Percentiles rank a stretch among this genome's conserved stretches.
These are phyloP conservation scores for Mythimna albipuncta DNA, from an alignment of 2,888 invertebrate genomes.

Conservation along the genomic window DNA sequence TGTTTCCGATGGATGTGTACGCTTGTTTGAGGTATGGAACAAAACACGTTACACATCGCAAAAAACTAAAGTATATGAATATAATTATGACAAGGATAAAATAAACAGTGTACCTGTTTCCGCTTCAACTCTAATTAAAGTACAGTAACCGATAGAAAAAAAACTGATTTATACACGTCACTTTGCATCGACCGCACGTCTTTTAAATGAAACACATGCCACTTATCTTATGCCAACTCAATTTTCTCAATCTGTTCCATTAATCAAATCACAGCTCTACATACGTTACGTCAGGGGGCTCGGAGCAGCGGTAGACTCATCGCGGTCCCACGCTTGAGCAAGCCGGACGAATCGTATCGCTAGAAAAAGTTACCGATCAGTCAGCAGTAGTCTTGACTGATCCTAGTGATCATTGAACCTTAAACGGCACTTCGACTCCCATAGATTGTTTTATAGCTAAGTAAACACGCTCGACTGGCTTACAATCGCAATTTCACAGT, in stretches of 20 bases:
- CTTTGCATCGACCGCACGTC: conserved; percentile 73
- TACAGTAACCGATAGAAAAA: conserved; percentile 71
- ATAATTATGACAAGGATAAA: conserved; percentile 63
- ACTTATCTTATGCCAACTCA: conserved; percentile 80
- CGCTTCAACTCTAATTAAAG: conserved; percentile 75
- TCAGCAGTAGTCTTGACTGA: conserved; percentile 71
- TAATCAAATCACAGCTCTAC: conserved; percentile 80
- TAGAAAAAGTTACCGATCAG: conserved; percentile 77
- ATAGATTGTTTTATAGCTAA: conserved; percentile 72
- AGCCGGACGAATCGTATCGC: conserved; percentile 70
- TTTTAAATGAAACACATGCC: conserved; percentile 75
- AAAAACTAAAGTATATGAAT: conserved; percentile 62
- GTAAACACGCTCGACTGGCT: conserved; percentile 72
- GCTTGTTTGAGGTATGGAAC: conserved; percentile 10
- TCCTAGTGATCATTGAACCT: conserved; percentile 81
- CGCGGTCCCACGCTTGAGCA: conserved; percentile 80
- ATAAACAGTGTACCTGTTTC: conserved; percentile 69
- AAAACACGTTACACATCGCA: conserved; percentile 24
- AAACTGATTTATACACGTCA: conserved; percentile 74
- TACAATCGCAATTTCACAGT: conserved; percentile 77
- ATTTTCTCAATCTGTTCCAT: conserved; percentile 85
- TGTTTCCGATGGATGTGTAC: conserved; percentile 27
- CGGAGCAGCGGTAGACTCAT: conserved; percentile 66
- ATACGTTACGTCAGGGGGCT: conserved; percentile 73
- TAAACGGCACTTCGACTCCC: conserved; percentile 70